Conservation (phyloP, 2,888 invertebrate genomes). For the Norana najaformis region DNA sequence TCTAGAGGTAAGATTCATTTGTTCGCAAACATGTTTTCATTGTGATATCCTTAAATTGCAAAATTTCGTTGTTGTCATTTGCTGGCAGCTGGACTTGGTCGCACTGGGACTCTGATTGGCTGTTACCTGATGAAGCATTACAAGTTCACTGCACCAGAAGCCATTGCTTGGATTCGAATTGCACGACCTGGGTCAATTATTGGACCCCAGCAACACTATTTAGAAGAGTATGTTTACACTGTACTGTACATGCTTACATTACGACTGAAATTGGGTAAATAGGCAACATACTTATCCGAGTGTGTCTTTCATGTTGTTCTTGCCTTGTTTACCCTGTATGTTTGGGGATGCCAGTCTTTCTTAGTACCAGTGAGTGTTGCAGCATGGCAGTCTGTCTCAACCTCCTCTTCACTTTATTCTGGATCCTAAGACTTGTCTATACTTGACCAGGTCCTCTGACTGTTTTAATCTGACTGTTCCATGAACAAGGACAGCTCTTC, state of each 20-base stretch:
- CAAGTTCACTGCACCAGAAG: slow-evolving; percentile 85
- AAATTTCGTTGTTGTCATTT: background rate
- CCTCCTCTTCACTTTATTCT: no score
- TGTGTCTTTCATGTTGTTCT: background rate
- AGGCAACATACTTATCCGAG: background rate
- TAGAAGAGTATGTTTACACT: slow-evolving; percentile 66
- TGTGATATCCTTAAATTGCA: background rate
- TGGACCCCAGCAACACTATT: slow-evolving; percentile 93
- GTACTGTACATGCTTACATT: background rate
- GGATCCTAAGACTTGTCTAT: no score
- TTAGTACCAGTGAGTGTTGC: background rate
- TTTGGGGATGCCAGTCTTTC: no score
- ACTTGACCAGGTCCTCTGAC: no score
- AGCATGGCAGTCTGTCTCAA: no score
- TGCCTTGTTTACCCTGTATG: no score
- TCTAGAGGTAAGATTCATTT: background rate
- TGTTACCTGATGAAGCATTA: slow-evolving; percentile 91
- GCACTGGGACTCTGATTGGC: slow-evolving; percentile 94
- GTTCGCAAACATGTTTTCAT: background rate
- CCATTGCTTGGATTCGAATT: slow-evolving; percentile 93
- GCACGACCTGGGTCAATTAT: slow-evolving; percentile 97
- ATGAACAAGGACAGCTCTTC: no score
- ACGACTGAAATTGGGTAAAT: background rate
- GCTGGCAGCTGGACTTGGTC: slow-evolving; percentile 82
- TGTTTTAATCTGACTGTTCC: no score